Evolutionary conservation across 2,888 invertebrate genomes (phyloP), one percentile per base, ranked within the genome.

Genomic region (Trisateles emortualis): DNA sequence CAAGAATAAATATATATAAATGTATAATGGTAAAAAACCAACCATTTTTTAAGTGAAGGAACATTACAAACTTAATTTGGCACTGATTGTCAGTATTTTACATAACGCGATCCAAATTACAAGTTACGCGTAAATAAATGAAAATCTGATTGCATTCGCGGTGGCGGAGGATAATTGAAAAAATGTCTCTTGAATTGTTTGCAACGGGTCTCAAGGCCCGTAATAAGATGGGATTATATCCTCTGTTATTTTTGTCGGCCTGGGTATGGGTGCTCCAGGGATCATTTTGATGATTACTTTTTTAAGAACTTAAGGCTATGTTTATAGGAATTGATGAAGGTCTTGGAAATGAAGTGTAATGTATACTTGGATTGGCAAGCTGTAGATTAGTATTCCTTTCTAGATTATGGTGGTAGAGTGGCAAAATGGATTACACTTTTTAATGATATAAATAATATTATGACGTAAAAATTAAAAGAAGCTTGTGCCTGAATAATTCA

Each of bases 171-270:
- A 74, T 90, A 90, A 90, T 90, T 90, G 89, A 88, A 88, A 89
- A 90, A 87, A 86, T 88, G 89, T 89, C 89, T 76, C 81, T 82
- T 83, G 81, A 79, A 86, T 83, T 86, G 79, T 84, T 83, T 82
- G 79, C 80, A 74, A 78, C 76, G 71, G 54, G 64, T 63, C 64
- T 70, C 53, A 66, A 56, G 58, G 66, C 56, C 72, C 60, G 64
- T 86, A 88, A 88, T 88, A 79, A 85, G 85, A 77, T 76, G 70
- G 78, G 79, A 85, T 87, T 84, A 84, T 79, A 76, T 71, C 69
- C 59, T 45, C 50, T 54, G 51, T 64, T 62, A 62, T 69, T 68
- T 68, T 13, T 50, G 49, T 33, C 16, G 43, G 64, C 38, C 46
- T 48, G 22, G 8, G 22, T 14, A 39, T 52, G 39, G 72, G 68